A percentile compares a stretch with the other conserved stretches of the same genome.
phyloP scores from a whole-genome alignment of 2,888 invertebrate species.

The Mantis religiosa region DNA sequence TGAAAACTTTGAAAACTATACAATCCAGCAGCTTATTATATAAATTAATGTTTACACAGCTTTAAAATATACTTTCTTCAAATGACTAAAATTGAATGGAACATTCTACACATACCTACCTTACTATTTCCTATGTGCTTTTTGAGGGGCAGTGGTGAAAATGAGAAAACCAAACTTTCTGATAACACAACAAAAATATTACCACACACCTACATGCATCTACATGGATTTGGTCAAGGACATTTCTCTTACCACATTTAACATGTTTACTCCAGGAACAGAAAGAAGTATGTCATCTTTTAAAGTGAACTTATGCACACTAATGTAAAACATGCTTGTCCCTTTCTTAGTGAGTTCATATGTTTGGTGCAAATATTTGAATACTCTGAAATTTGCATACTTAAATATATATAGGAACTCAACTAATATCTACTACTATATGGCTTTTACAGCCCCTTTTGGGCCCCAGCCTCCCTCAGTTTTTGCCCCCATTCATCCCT shows the following conservation, averaged over 20 bases:
- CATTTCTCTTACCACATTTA: not conserved
- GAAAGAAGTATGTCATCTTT: no score
- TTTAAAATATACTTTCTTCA: no score
- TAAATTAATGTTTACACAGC: no score
- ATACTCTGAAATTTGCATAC: no score
- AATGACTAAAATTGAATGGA: not conserved
- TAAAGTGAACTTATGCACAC: not conserved
- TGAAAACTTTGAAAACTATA: no score
- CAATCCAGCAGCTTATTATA: no score
- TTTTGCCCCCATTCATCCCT: no score
- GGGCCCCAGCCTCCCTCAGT: no score
- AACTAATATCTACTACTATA: no score
- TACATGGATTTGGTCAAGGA: not conserved
- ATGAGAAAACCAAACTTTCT: not conserved
- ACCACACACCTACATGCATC: not conserved
- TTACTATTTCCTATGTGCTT: not conserved
- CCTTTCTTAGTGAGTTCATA: not conserved
- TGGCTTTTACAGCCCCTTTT: no score
- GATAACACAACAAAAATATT: not conserved
- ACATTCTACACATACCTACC: not conserved
- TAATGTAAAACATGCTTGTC: not conserved
- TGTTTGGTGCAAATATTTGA: no score
- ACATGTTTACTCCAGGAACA: not conserved
- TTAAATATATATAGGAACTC: no score
- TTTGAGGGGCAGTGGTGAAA: not conserved